Evolutionary conservation across 2,888 invertebrate genomes (phyloP).

Genomic region (Exephanes ischioxanthus): DNA sequence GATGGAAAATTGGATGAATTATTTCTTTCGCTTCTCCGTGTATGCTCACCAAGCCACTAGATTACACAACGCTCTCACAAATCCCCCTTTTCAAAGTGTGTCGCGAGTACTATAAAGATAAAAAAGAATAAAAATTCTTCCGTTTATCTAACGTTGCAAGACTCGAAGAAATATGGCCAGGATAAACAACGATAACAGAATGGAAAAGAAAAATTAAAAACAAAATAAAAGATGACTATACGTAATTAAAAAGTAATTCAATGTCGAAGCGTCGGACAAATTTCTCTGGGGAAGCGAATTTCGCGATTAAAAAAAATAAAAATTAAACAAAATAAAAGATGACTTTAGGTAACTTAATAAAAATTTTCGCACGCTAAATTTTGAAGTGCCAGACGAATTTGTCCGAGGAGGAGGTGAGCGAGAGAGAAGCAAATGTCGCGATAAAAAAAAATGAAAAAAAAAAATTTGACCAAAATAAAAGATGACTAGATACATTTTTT

Average conservation of each 20-base stretch:
- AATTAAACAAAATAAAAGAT: background rate
- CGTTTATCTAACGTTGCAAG: background rate
- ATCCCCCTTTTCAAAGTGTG: background rate
- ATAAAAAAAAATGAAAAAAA: background rate
- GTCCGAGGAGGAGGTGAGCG: background rate
- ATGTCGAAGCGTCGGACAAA: no score
- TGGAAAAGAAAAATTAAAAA: background rate
- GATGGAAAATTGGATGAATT: background rate
- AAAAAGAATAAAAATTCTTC: background rate
- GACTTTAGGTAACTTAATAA: background rate
- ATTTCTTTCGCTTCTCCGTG: background rate
- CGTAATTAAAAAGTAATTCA: background rate
- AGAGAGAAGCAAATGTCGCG: background rate
- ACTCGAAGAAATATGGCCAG: no score
- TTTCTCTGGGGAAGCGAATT: no score
- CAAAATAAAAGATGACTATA: background rate
- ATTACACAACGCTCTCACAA: background rate
- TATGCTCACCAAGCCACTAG: background rate
- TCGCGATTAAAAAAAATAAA: background rate
- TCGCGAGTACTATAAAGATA: background rate
- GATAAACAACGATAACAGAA: background rate
- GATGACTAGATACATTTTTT: background rate
- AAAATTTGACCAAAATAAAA: no score
- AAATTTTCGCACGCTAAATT: background rate
- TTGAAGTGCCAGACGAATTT: constrained; percentile 25